Evolutionary conservation across 2,113 vertebrate species (phyloP), one percentile per base, ranked within the genome.

Genomic region (Apteryx mantelli): DNA sequence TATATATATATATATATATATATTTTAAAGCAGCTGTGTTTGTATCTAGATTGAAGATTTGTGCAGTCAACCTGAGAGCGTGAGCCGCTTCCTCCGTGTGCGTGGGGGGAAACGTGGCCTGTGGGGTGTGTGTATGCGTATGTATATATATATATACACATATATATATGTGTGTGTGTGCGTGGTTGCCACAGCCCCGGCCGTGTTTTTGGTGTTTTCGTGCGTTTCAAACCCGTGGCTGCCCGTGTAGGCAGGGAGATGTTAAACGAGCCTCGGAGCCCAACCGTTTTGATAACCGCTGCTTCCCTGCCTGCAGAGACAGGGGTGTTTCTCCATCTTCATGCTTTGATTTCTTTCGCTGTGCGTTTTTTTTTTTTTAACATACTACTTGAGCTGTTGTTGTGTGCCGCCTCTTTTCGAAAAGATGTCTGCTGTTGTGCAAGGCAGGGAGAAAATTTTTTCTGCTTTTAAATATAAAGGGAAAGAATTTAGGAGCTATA

Each of bases 251-350:
- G 7, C 26, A 8, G 69, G 22, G 92, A 84, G 69, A 56, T 75
- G 60, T 89, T 77, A 40, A 52, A 88, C 44, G 86, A 55, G 85
- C 75, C 61, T 85, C n/a, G 70, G 48, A 95, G 84, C 84, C 82
- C 94, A 50, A 91, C 92, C 95, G 77, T 94, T 95, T 89, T 83
- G 80, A 66, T 74, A 80, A 6, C 64, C 40, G 84, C 74, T 96
- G 66, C 10, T 42, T 48, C 28, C 10, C 34, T 9, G 15, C 46
- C 91, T 85, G 91, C 85, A 70, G 85, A 21, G 88, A 3, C 56
- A 42, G 81, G 74, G 86, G 53, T 82, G 93, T 48, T 88, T 50
- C 82, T 83, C 46, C 30, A 56, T 86, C 90, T 91, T 13, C 38
- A 20, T 70, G 88, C 75, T 83, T 93, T 40, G n/a, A 40, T 86